Evolutionary conservation across 1,140 invertebrate genomes (phyloP), one percentile per base, ranked within the genome.

Genomic region (Heliconius eleuchia): DNA sequence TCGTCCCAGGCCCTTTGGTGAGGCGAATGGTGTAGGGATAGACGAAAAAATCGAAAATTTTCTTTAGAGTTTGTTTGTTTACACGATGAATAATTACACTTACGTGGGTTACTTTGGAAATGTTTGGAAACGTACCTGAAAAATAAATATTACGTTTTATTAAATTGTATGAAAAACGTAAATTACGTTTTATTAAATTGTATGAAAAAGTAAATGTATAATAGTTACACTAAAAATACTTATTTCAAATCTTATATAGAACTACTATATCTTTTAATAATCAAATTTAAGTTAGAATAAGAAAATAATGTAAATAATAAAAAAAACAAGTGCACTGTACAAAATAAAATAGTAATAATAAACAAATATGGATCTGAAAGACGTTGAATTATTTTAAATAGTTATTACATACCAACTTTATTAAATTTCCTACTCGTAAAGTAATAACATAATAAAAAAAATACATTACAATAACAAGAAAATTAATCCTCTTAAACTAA

Each of bases 1-100:
- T 83, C 84, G 88, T 83, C 86, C 85, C 86, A 84, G 83, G 86
- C 84, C 86, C 87, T 85, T 90, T 87, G 79, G 77, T 84, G 82
- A 85, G 83, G 86, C 82, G 86, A 86, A 88, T 87, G 82, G 78
- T 66, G 60, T 72, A 72, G 30, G 34, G 71, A 72, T 72, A 72
- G 71, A 66, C 60, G 23, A 66, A 66, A 66, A 72, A 72, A 16
- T 16, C 5, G 7, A 16, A 72, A 7, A 2, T 39, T 39, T 72
- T 72, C 3, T 37, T 39, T 71, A 39, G 23, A 66, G 4, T 30
- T 13, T 66, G 23, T 66, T 66, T 66, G 13, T 66, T 11, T 66
- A 27, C 11, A 66, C 27, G 60, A 30, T 18, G 27, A 66, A 66
- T 23, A 23, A 60, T 66, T 30, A 66, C 23, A 23, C 60, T 66